Conservation (phyloP, 2,113 vertebrate genomes). For the Morone saxatilis region DNA sequence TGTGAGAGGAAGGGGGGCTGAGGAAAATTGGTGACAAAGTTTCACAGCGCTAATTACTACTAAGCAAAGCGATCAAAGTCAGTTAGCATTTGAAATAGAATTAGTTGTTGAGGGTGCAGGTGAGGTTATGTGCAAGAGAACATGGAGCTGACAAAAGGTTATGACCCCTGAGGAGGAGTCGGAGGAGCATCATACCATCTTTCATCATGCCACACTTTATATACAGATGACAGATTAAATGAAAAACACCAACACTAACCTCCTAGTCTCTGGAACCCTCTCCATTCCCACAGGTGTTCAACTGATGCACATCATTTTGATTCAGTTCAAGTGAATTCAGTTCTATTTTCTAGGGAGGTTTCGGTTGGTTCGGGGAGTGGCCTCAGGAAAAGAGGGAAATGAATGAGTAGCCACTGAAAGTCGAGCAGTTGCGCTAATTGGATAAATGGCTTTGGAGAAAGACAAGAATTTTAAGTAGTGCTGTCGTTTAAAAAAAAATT, state of each 20-base stretch:
- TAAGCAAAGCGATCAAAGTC: conserved; percentile 44
- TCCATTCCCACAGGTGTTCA: no score
- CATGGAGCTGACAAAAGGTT: conserved; percentile 1
- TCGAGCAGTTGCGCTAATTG: background rate
- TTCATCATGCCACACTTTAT: background rate
- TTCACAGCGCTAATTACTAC: conserved; percentile 50
- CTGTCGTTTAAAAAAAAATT: no score
- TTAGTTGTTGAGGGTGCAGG: conserved; percentile 2
- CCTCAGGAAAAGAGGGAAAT: background rate
- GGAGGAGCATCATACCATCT: background rate
- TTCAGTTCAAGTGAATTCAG: no score
- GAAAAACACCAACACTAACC: no score
- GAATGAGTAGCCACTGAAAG: background rate
- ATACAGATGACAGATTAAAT: background rate
- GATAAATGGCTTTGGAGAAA: background rate
- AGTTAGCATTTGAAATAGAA: conserved; percentile 38
- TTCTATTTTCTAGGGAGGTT: background rate
- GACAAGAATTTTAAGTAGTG: background rate
- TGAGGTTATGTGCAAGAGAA: conserved; percentile 15
- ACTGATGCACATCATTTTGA: no score
- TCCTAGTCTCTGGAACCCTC: no score
- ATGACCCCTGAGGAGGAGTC: conserved; percentile 3
- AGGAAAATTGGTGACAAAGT: conserved; percentile 38
- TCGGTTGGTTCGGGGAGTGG: background rate
- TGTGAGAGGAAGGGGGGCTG: conserved; percentile 5